A percentile compares a stretch with the other conserved stretches of the same genome.
phyloP scores from a whole-genome alignment of 2,888 invertebrate species.

The Chorisops tibialis region DNA sequence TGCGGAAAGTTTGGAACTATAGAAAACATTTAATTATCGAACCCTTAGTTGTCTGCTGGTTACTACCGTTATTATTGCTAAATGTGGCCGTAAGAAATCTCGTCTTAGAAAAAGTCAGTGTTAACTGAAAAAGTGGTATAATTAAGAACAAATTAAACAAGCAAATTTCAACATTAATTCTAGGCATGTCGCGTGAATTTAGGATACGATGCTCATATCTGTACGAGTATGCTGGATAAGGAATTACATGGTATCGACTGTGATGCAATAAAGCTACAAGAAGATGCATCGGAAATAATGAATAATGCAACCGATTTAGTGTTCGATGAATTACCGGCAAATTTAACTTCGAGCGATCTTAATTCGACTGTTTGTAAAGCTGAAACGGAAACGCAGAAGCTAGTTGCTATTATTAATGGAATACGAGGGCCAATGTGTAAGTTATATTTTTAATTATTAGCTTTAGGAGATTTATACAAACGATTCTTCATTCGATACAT shows the following conservation, averaged over 20 bases:
- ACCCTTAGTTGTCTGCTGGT: conserved; percentile 17
- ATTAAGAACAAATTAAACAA: not conserved
- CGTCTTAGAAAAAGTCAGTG: conserved; percentile 20
- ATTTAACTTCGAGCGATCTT: conserved; percentile 43
- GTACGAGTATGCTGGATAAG: conserved; percentile 18
- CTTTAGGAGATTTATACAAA: too few species aligned
- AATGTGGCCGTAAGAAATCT: conserved; percentile 15
- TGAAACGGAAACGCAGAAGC: conserved; percentile 48
- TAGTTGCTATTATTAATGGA: conserved; percentile 46
- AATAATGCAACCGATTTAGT: not conserved
- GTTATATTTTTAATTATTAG: too few species aligned
- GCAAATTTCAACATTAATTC: not conserved
- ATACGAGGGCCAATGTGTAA: conserved; percentile 50
- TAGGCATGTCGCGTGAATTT: conserved; percentile 26
- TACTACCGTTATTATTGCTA: conserved; percentile 12
- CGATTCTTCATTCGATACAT: too few species aligned
- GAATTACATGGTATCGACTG: conserved; percentile 11
- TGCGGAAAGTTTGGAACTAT: conserved; percentile 16
- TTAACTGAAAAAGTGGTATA: not conserved
- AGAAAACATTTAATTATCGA: conserved; percentile 22
- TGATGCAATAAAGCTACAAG: not conserved
- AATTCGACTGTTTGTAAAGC: conserved; percentile 50
- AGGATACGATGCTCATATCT: conserved; percentile 2
- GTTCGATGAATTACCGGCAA: conserved; percentile 20
- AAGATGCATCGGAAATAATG: not conserved